phyloP scores from a whole-genome alignment of 2,888 invertebrate species.

The Myathropa florea region DNA sequence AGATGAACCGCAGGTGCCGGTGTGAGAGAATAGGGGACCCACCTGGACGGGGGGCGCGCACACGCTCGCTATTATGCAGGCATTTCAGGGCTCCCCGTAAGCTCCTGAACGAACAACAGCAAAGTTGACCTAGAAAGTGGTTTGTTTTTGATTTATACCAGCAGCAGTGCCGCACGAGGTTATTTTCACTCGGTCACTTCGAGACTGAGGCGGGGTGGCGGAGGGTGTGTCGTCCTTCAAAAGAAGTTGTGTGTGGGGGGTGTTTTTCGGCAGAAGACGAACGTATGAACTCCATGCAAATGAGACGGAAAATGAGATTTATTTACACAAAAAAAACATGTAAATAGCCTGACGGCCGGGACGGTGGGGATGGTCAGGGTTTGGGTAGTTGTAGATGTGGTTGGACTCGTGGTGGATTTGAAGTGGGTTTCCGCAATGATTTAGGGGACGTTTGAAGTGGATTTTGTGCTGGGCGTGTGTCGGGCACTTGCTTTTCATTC shows the following conservation, averaged over 20 bases:
- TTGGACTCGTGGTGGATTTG: background rate
- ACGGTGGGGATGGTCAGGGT: background rate
- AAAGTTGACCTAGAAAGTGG: background rate
- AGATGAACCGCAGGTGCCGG: conserved; percentile 47
- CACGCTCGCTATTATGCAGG: background rate
- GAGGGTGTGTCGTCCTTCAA: background rate
- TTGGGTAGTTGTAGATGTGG: background rate
- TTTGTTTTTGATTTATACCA: background rate
- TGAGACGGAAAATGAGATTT: conserved; percentile 19
- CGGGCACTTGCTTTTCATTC: background rate
- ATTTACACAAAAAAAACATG: conserved; percentile 2
- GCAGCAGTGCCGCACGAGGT: background rate
- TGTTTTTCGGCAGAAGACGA: background rate
- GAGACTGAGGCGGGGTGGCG: background rate
- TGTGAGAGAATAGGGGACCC: background rate
- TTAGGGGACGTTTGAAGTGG: background rate
- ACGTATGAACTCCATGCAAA: conserved; percentile 41
- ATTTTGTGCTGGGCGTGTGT: background rate
- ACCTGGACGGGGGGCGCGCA: background rate
- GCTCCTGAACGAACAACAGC: background rate
- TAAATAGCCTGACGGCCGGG: background rate
- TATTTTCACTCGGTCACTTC: background rate
- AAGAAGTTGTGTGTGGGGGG: background rate
- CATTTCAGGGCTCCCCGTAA: background rate
- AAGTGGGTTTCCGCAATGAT: background rate